These are phyloP conservation scores for Nasonia giraulti DNA, from an alignment of 1,140 invertebrate species.

Conservation along the genomic window DNA sequence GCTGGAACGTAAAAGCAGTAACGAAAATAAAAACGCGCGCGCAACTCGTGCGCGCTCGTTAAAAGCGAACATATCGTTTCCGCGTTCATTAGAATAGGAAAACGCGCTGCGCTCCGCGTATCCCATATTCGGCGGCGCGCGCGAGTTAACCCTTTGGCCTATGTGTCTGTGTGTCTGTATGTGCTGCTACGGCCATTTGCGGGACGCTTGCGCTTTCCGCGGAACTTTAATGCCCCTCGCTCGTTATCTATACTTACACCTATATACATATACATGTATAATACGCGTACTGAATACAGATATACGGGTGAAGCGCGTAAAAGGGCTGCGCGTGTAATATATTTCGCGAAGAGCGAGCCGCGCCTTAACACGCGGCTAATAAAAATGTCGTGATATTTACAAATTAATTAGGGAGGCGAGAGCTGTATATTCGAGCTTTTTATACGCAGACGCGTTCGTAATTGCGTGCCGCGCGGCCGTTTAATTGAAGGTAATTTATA, in stretches of 20 bases:
- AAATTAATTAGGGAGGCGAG: conserved; percentile 7
- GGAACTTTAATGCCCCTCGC: conserved; percentile 24
- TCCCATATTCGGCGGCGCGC: conserved; percentile 56
- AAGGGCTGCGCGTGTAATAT: neutral
- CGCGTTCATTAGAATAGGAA: conserved; percentile 64
- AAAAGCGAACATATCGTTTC: conserved; percentile 61
- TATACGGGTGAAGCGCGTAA: conserved; percentile 45
- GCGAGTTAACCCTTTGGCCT: conserved; percentile 29
- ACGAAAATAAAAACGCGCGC: neutral
- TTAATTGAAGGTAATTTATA: no score
- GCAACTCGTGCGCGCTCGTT: conserved; percentile 56
- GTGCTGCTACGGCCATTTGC: conserved; percentile 2
- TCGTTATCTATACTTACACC: conserved; percentile 51
- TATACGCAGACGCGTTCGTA: no score
- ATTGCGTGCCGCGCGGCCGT: no score
- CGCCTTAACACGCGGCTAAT: neutral
- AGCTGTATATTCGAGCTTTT: neutral
- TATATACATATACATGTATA: neutral
- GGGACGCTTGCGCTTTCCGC: neutral
- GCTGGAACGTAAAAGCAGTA: neutral
- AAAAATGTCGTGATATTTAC: conserved; percentile 28
- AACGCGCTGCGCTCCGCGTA: conserved; percentile 39
- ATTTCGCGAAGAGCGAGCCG: neutral
- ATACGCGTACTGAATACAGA: conserved; percentile 8
- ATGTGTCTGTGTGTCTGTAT: neutral